Conservation (phyloP, 2,797 vertebrate species). For the Masticophis lateralis region DNA sequence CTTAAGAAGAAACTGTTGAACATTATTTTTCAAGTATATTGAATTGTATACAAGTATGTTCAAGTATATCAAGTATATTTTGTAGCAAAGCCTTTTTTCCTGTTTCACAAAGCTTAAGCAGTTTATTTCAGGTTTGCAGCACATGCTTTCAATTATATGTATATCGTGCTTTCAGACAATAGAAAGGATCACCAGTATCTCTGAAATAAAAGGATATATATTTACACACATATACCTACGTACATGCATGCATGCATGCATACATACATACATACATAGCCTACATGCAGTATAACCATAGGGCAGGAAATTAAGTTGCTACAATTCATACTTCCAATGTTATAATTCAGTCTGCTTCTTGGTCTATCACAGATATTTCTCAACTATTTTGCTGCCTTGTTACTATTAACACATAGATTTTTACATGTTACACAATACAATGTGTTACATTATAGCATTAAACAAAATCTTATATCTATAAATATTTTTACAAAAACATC, state of each 20-base stretch:
- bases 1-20: slow-evolving; percentile 17
- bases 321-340: not conserved
- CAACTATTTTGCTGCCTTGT: not conserved
- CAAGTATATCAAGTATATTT: not conserved
- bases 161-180: not conserved
- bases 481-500: slow-evolving; percentile 34
- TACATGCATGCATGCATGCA: not conserved
- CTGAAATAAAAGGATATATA: not conserved
- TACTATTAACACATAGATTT: slow-evolving; percentile 34
- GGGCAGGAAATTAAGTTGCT: not conserved
- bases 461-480: not conserved
- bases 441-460: not conserved
- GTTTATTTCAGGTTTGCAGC: not conserved
- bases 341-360: not conserved
- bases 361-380: not conserved
- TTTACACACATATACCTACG: not conserved
- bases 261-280: not conserved
- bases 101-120: not conserved
- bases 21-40: not conserved
- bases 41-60: not conserved
- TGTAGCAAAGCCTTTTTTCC: not conserved
- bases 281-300: not conserved
- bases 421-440: slow-evolving; percentile 6
- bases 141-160: not conserved
- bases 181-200: not conserved